Base-by-base conservation (phyloP, 2,888 invertebrate species). In the Mactromeris polynyma region DNA sequence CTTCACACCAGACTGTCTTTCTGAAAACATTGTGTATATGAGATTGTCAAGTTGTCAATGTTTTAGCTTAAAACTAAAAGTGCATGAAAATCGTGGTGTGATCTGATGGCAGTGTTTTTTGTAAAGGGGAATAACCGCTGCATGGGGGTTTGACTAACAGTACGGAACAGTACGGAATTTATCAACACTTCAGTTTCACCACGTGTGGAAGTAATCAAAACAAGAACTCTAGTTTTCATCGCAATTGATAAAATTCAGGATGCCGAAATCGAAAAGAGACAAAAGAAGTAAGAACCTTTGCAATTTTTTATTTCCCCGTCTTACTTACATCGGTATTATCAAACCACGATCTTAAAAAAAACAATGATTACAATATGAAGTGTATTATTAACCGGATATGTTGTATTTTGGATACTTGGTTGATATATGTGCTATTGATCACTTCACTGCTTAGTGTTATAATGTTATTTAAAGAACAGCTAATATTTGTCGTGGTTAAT, bases 241-340 rank as follows among this genome's bases (percentile, higher is more conserved):
- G 73, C 36, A 36, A 73, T 1, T 73, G 4, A 73, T 26, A 14
- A 31, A 33, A 33, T 73, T 21, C 26, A 82, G 51, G 40, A 89
- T 89, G 86, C 86, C 86, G 17, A 86, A 89, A 83, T 88, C 88
- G 7, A 88, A 88, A 69, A 69, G 88, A 79, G 88, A 88, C 79
- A 88, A 88, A 54, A 82, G 82, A 54, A 78, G 88, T 88, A 78
- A 1, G 58, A 9, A 31, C 26, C 14, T 80, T 80, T 9, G 7
- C 38, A 40, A 38, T 83, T 83, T 83, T n/a, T 33, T 26, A 64
- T n/a, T n/a, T 7, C 11, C 6, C 7, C n/a, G 4, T 64, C 11
- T 0, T 64, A 64, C 1, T 58, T 11, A 11, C 46, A 46, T 46
- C 11, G 46, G 11, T 9, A 14, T 46, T 11, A 2, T 46, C 46